Percentiles rank a stretch among this genome's conserved stretches.
phyloP scores from a whole-genome alignment of 2,113 vertebrate species.

The Gambusia affinis region DNA sequence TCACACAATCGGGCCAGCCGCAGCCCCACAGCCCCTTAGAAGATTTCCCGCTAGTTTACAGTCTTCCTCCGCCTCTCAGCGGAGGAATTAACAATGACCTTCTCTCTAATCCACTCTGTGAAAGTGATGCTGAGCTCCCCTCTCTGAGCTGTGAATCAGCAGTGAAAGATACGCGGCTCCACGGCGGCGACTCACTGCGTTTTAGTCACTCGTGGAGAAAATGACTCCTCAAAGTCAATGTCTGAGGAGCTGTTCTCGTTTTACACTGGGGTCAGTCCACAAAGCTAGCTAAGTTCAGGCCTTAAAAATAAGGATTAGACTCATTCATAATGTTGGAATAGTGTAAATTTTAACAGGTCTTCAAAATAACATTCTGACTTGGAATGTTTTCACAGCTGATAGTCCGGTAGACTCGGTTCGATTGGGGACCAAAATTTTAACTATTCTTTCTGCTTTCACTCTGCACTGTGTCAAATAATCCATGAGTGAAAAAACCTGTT shows the following conservation, averaged over 20 bases:
- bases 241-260: not conserved
- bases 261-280: not conserved
- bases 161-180: conserved; percentile 17
- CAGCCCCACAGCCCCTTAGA: conserved; percentile 13
- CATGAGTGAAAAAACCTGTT: too few species aligned
- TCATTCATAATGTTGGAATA: not conserved
- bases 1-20: conserved; percentile 16
- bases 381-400: too few species aligned
- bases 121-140: conserved; percentile 39
- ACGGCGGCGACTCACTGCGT: conserved; percentile 8
- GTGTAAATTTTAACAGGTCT: too few species aligned
- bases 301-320: not conserved
- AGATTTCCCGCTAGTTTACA: conserved; percentile 38
- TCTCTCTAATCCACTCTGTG: conserved; percentile 60
- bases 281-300: not conserved
- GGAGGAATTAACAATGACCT: conserved; percentile 63
- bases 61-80: conserved; percentile 25
- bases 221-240: too few species aligned
- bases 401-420: too few species aligned
- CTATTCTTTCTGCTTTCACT: too few species aligned
- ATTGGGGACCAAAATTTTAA: too few species aligned
- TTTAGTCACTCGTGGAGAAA: not conserved
- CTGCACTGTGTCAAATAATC: too few species aligned
- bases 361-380: too few species aligned
- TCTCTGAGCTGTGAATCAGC: conserved; percentile 38